A percentile compares a stretch with the other conserved stretches of the same genome.
phyloP scores from a whole-genome alignment of 1,140 invertebrate species.

The Tetramorium simillimum region DNA sequence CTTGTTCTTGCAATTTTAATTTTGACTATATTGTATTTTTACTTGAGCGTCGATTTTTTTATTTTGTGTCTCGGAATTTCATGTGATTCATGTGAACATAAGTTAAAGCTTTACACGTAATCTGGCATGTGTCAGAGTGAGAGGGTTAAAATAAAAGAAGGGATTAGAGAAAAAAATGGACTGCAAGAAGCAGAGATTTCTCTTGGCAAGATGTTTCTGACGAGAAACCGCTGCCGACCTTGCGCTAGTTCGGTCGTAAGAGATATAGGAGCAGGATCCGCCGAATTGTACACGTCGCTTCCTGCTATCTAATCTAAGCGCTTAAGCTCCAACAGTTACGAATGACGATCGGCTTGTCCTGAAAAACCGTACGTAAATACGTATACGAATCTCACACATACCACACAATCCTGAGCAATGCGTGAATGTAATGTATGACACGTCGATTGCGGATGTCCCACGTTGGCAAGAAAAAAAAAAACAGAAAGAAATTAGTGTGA shows the following conservation, averaged over 20 bases:
- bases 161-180: background rate
- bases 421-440: background rate
- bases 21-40: background rate
- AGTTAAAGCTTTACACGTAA: background rate
- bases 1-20: background rate
- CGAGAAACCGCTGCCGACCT: constrained; percentile 24
- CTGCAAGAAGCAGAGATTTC: constrained; percentile 35
- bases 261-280: background rate
- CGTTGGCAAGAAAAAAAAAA: background rate
- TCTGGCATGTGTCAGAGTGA: background rate
- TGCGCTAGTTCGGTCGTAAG: constrained; percentile 9
- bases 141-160: background rate
- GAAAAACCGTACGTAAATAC: constrained; percentile 13
- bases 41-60: background rate
- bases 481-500: background rate
- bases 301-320: constrained; percentile 25
- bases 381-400: no score
- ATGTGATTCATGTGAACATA: background rate
- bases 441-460: background rate
- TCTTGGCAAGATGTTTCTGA: constrained; percentile 11
- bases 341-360: constrained; percentile 17
- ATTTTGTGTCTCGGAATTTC: background rate
- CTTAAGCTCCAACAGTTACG: constrained; percentile 39
- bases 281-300: background rate
- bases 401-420: background rate